Conservation (phyloP, 2,113 vertebrate genomes). For the Fregata magnificens region DNA sequence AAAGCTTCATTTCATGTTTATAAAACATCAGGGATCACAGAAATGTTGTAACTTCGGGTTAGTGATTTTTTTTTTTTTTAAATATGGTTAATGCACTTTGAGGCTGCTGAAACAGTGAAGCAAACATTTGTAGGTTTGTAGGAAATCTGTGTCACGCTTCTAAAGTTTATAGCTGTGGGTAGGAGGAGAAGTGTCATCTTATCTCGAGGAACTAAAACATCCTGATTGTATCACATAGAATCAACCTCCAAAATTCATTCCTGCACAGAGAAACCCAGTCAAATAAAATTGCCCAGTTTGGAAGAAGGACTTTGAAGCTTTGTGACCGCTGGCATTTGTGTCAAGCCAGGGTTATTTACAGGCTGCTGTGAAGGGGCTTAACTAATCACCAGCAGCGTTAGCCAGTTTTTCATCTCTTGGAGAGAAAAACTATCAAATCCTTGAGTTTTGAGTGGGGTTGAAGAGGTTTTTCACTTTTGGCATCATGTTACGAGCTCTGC, state of each 20-base stretch:
- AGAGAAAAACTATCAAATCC: not conserved
- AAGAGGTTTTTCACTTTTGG: not conserved
- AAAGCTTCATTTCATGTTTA: not conserved
- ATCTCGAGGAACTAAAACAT: slow-evolving; percentile 51
- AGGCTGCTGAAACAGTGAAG: not conserved
- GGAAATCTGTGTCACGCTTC: slow-evolving; percentile 34
- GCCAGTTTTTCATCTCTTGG: not conserved
- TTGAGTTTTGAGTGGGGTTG: not conserved
- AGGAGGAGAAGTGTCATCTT: slow-evolving; percentile 52
- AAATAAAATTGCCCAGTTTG: not conserved
- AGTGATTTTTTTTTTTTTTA: not conserved
- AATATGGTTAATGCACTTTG: not conserved
- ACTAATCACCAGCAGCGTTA: not conserved
- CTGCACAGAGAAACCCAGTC: not conserved
- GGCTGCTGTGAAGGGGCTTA: not conserved
- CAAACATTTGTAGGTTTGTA: slow-evolving; percentile 45
- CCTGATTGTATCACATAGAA: slow-evolving; percentile 48
- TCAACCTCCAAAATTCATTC: slow-evolving; percentile 12
- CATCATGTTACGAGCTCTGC: not conserved
- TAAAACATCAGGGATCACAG: not conserved
- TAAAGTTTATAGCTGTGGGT: slow-evolving; percentile 36
- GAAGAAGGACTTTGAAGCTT: slow-evolving; percentile 3
- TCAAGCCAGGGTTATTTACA: slow-evolving; percentile 19
- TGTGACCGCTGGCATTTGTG: slow-evolving; percentile 37
- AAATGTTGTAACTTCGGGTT: not conserved